Percentiles rank a stretch among this genome's conserved stretches.
These are phyloP conservation scores for Cryptops parisi DNA, from an alignment of 2,888 invertebrate species.

Conservation along the genomic window DNA sequence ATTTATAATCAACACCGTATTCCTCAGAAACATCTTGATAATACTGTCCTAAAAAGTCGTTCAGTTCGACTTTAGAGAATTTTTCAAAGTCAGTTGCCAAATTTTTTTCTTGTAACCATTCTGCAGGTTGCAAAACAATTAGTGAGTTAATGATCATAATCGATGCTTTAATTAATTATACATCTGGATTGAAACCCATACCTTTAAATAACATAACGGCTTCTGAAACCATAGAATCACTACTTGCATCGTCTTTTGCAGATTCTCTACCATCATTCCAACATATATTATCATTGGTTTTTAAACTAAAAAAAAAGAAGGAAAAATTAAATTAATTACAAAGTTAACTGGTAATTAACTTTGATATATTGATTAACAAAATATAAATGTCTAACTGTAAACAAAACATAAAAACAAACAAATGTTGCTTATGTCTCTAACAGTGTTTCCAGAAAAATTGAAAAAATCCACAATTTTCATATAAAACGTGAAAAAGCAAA, in stretches of 20 bases:
- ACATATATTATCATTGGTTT: conserved; percentile 1
- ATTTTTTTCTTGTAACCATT: conserved; percentile 14
- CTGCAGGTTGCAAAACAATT: no score
- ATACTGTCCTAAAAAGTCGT: conserved; percentile 12
- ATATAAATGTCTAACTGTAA: no score
- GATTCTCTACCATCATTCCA: conserved; percentile 6
- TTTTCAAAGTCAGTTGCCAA: conserved; percentile 12
- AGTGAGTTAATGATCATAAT: no score
- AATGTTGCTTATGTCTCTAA: no score
- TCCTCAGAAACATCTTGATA: conserved; percentile 13
- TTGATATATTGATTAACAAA: no score
- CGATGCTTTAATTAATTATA: background rate
- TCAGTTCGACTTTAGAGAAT: conserved; percentile 9
- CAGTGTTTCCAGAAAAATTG: no score
- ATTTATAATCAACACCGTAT: conserved; percentile 11
- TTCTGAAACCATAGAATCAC: conserved; percentile 3
- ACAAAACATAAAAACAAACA: no score
- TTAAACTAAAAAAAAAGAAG: background rate
- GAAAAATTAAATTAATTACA: background rate
- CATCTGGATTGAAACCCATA: background rate
- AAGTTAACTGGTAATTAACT: background rate
- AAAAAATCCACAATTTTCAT: no score
- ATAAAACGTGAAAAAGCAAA: no score
- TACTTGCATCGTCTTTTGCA: conserved; percentile 1
- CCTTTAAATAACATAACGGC: conserved; percentile 13